A percentile compares a stretch with the other conserved stretches of the same genome.
These are phyloP conservation scores for Uria aalge DNA, from an alignment of 2,113 vertebrate genomes.

Conservation along the genomic window DNA sequence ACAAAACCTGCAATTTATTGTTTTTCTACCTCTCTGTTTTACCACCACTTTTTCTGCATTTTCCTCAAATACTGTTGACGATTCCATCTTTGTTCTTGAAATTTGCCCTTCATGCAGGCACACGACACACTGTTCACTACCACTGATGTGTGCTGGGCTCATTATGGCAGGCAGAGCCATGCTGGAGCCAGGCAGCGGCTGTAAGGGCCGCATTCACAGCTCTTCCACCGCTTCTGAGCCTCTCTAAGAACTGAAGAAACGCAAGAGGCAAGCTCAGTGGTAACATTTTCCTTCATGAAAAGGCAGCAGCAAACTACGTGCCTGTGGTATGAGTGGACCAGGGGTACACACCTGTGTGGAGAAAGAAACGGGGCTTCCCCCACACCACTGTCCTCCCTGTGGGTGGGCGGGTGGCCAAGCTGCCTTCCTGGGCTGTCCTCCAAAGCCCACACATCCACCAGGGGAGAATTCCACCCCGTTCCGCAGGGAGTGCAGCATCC, in stretches of 20 bases:
- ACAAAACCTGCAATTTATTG: not conserved
- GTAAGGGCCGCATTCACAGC: not conserved
- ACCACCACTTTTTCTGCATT: not conserved
- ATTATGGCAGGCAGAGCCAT: not conserved
- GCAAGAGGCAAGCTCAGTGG: not conserved
- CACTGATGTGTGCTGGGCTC: not conserved
- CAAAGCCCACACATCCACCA: rapidly evolving
- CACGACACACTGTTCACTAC: not conserved
- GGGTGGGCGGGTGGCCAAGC: rapidly evolving
- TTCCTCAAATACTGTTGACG: not conserved
- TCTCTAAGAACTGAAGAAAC: not conserved
- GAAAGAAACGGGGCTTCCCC: rapidly evolving
- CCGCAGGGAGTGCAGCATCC: too few species aligned
- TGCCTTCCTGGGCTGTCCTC: not conserved
- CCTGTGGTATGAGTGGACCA: not conserved
- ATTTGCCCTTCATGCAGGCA: not conserved
- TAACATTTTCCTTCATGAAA: not conserved
- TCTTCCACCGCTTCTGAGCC: not conserved
- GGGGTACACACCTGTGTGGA: not conserved
- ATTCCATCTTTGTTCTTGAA: not conserved
- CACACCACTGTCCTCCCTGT: rapidly evolving
- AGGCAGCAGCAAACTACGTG: not conserved
- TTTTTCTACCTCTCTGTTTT: not conserved
- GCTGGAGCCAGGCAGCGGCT: not conserved
- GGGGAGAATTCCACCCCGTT: not conserved